These are phyloP conservation scores for Haliaeetus leucogaster DNA, from an alignment of 2,113 vertebrate species.

Conservation along the genomic window DNA sequence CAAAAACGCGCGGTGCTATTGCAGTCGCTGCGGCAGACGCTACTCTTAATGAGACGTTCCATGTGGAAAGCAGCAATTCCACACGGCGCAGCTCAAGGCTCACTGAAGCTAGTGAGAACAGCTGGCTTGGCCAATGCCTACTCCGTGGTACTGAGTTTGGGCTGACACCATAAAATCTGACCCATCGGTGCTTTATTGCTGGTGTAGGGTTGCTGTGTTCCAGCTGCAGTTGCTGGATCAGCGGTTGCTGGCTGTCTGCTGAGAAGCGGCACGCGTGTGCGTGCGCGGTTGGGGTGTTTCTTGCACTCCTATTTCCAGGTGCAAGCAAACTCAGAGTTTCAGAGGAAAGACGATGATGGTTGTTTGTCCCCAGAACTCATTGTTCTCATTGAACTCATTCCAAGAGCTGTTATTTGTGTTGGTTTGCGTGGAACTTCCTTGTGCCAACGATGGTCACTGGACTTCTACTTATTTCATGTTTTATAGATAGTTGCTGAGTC, in stretches of 20 bases:
- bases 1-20: neutral
- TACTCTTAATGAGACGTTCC: neutral
- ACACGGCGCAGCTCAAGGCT: neutral
- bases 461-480: neutral
- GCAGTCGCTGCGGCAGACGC: neutral
- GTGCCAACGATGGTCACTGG: neutral
- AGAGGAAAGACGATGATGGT: neutral
- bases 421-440: neutral
- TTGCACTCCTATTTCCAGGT: neutral
- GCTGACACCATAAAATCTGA: conserved; percentile 1
- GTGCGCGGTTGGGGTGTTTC: neutral
- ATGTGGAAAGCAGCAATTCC: neutral
- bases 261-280: neutral
- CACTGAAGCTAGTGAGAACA: neutral
- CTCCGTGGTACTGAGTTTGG: neutral
- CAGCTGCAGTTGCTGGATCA: neutral
- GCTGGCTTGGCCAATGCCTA: neutral
- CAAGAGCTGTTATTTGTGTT: neutral
- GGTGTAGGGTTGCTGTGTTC: neutral
- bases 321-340: neutral
- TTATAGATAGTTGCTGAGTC: neutral
- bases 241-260: neutral
- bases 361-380: neutral
- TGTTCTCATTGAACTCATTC: neutral
- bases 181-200: neutral